Percentiles rank a stretch among this genome's conserved stretches.
phyloP scores from a whole-genome alignment of 2,797 vertebrate genomes.

The Scolopax rusticola region DNA sequence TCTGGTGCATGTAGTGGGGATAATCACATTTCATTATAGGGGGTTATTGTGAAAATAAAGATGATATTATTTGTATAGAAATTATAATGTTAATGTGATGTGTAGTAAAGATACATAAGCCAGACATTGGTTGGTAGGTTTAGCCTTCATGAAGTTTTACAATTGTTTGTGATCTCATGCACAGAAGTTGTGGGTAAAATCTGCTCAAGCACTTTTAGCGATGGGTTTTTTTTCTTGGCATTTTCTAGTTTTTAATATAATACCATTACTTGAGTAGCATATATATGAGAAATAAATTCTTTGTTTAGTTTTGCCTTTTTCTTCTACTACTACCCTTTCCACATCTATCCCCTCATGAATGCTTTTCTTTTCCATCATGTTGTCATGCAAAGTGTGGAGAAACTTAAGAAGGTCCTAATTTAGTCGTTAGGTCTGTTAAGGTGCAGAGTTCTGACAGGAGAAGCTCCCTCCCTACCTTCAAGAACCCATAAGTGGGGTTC shows the following conservation, averaged over 20 bases:
- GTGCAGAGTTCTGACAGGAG: not conserved
- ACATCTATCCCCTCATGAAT: rapidly evolving
- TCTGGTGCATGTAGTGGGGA: not conserved
- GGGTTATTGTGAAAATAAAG: not conserved
- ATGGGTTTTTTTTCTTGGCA: not conserved
- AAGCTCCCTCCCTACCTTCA: not conserved
- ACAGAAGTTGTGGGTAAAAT: not conserved
- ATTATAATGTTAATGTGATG: not conserved
- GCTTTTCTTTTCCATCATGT: not conserved
- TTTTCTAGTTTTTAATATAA: not conserved
- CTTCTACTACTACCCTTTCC: not conserved
- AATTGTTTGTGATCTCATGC: not conserved
- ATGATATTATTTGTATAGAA: not conserved
- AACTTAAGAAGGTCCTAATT: not conserved
- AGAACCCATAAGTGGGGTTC: too few species aligned
- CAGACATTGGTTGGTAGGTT: not conserved
- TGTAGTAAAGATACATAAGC: rapidly evolving
- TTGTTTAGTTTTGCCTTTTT: not conserved
- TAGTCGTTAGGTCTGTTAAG: not conserved
- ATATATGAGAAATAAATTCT: not conserved
- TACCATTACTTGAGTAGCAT: not conserved
- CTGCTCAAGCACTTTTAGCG: not conserved
- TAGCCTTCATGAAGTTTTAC: not conserved
- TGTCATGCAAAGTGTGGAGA: not conserved
- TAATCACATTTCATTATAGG: not conserved